These are phyloP conservation scores for Apteryx owenii DNA, from an alignment of 2,113 vertebrate genomes.

Conservation along the genomic window DNA sequence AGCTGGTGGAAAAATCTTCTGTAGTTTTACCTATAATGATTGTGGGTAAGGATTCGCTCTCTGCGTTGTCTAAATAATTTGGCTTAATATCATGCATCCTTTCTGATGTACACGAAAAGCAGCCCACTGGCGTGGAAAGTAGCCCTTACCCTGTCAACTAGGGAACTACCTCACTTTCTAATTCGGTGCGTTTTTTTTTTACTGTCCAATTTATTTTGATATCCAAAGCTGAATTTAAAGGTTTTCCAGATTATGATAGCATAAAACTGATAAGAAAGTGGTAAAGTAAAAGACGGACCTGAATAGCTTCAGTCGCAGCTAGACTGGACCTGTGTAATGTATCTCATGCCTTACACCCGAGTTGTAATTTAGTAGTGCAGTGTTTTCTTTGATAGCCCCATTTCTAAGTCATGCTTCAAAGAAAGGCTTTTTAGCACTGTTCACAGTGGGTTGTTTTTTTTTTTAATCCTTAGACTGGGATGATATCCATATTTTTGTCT, in stretches of 20 bases:
- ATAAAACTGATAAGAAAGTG: too few relatives aligned
- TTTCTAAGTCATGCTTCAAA: not conserved
- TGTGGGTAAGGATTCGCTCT: constrained; percentile 38
- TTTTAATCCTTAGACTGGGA: not conserved
- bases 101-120: not conserved
- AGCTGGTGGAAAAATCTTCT: constrained; percentile 22
- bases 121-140: not conserved
- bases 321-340: accelerated
- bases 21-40: not conserved
- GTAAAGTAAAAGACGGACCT: not conserved
- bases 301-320: not conserved
- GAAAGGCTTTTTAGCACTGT: not conserved
- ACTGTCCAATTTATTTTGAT: not conserved
- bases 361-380: not conserved
- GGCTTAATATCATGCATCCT: not conserved
- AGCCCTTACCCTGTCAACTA: not conserved
- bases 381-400: not conserved
- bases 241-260: not conserved
- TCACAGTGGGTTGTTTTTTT: not conserved
- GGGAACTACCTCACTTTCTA: not conserved
- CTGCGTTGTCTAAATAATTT: constrained; percentile 5
- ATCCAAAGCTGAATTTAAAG: not conserved
- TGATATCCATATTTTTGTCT: not conserved
- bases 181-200: not conserved
- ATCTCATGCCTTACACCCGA: not conserved